Evolutionary conservation across 1,140 invertebrate species (phyloP).

Genomic region (Pogonognathellus flavescens): DNA sequence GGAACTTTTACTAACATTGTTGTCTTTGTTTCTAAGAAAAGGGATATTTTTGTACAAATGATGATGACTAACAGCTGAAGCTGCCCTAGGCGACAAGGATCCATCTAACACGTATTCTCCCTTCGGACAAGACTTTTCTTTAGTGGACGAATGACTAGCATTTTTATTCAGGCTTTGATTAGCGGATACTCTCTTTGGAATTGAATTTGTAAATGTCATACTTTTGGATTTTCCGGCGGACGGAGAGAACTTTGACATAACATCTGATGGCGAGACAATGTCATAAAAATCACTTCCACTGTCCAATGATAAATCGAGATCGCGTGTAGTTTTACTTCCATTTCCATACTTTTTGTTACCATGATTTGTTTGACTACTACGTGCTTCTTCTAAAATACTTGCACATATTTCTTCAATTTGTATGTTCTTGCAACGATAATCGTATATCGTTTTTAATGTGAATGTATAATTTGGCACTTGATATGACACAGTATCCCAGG

Average conservation of each 20-base stretch:
- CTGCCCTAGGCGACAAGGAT: neutral
- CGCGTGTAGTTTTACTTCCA: neutral
- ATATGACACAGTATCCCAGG: slow-evolving; percentile 53
- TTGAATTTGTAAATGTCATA: neutral
- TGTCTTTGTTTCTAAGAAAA: neutral
- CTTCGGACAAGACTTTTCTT: neutral
- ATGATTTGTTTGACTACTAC: neutral
- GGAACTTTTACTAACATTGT: neutral
- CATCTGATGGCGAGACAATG: neutral
- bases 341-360: neutral
- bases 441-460: slow-evolving; percentile 78
- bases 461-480: slow-evolving; percentile 64
- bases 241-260: neutral
- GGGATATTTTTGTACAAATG: neutral
- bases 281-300: slow-evolving; percentile 5
- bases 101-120: neutral
- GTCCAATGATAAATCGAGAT: too few species aligned
- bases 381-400: slow-evolving; percentile 56
- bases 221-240: neutral
- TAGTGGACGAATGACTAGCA: neutral
- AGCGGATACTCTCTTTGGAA: neutral
- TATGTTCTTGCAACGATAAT: slow-evolving; percentile 77
- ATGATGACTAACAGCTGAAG: neutral
- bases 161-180: neutral
- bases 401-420: slow-evolving; percentile 71